Base-by-base conservation (phyloP, 1,140 invertebrate genomes). In the Brachionus asplanchnoidis region DNA sequence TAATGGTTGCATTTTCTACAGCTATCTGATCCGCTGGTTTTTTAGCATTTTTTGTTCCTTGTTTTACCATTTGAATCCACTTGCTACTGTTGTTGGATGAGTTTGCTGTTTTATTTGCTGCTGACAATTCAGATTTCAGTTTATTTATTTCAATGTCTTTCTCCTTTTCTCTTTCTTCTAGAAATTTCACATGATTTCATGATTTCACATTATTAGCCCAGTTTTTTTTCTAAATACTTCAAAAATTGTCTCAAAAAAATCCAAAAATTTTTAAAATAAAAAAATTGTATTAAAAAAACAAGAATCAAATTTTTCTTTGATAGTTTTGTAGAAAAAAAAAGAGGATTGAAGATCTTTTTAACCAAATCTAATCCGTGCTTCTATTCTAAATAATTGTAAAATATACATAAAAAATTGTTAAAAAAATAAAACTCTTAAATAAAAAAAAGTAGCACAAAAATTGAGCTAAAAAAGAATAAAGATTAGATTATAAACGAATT, bases 381-480 rank as follows among this genome's bases (percentile, higher is more conserved):
- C 53, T 60, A 60, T 17, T 60, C 17, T 60, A 60, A 60, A 23
- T 60, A 60, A 20, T 60, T 60, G 12, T 36, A 36, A 70, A 28
- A 65, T n/a, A 11, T 65, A 65, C 60, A 46, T 46, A 46, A 46
- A 46, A 73, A 75, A 42, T 75, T 75, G 20, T 42, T 20, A 23
- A 46, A 75, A 75, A 44, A 20, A 32, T 68, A 32, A 68, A 28
- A 32, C 26, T 32, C 32, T 32, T 14, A 14, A 42, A 17, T 40
- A 73, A 73, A 77, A n/a, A n/a, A 77, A 50, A 50, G 14, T 50
- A 26, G 23, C n/a, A 75, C 8, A 75, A 77, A 77, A 77, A 77
- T 46, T 46, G 26, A 77, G 42, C 11, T 14, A 77, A 50, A 50
- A 75, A 77, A 77, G 20, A 75, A 75, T 44, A 11, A 77, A 77